A percentile compares a stretch with the other conserved stretches of the same genome.
Evolutionary conservation across 1,140 invertebrate species (phyloP).

Genomic region (Hyles euphorbiae): DNA sequence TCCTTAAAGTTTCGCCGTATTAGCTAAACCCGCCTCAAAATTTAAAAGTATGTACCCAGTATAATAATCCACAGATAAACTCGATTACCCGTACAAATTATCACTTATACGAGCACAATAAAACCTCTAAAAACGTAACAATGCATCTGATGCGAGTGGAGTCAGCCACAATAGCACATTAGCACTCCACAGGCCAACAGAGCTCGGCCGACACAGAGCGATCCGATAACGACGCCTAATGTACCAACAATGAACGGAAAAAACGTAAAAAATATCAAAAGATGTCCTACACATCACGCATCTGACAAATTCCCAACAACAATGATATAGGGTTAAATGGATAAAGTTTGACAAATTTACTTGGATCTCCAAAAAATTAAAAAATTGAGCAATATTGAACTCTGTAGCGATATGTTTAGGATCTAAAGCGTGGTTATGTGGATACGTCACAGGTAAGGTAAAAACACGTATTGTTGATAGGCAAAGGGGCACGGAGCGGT

Average conservation of each 20-base stretch:
- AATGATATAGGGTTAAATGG: conserved; percentile 67
- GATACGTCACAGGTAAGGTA: conserved; percentile 21
- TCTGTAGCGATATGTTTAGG: conserved; percentile 11
- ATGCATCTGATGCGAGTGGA: no score
- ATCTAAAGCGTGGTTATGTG: not conserved
- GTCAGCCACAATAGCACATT: conserved; percentile 25
- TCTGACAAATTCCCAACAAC: conserved; percentile 68
- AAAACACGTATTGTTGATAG: conserved; percentile 37
- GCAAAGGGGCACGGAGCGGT: conserved; percentile 59
- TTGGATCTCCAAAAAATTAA: conserved; percentile 11
- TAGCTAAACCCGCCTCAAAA: no score
- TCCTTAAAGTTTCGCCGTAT: no score
- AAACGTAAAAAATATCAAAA: conserved; percentile 40
- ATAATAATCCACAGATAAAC: no score
- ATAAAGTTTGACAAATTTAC: conserved; percentile 36
- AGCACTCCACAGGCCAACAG: conserved; percentile 26
- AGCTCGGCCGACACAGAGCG: conserved; percentile 5
- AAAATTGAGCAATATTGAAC: conserved; percentile 11
- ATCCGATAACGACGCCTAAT: conserved; percentile 52
- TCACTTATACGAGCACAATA: not conserved
- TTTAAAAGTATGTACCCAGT: no score
- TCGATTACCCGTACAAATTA: not conserved
- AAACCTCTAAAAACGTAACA: not conserved
- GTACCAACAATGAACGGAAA: conserved; percentile 37
- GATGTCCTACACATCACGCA: conserved; percentile 43